phyloP scores from a whole-genome alignment of 2,113 vertebrate genomes.

The Gobius niger region DNA sequence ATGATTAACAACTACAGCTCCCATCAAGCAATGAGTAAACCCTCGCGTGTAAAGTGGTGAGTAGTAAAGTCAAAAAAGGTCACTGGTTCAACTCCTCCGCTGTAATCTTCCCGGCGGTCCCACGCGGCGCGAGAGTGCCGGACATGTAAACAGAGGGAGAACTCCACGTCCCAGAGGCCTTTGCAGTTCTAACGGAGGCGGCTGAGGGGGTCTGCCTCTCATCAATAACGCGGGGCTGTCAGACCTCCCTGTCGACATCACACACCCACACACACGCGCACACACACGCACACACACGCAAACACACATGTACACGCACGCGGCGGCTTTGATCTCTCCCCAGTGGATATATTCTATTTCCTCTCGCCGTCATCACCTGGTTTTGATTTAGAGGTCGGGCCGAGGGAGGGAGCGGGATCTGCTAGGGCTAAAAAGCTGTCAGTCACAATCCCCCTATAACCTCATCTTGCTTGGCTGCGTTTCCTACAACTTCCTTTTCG shows the following conservation, averaged over 20 bases:
- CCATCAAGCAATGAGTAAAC: not conserved
- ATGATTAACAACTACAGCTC: not conserved
- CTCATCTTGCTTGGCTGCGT: slow-evolving; percentile 14
- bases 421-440: slow-evolving; percentile 55
- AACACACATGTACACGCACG: not conserved
- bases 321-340: slow-evolving; percentile 55
- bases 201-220: slow-evolving; percentile 55
- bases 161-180: slow-evolving; percentile 61
- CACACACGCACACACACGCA: slow-evolving; percentile 26
- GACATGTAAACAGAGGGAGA: slow-evolving; percentile 40
- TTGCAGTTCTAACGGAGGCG: slow-evolving; percentile 28
- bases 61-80: not conserved
- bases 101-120: not conserved
- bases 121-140: not conserved
- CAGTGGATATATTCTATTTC: slow-evolving; percentile 64
- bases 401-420: slow-evolving; percentile 42
- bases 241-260: slow-evolving; percentile 59
- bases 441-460: slow-evolving; percentile 34
- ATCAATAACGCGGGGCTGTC: slow-evolving; percentile 70
- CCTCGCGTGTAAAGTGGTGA: not conserved
- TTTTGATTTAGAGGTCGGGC: slow-evolving; percentile 67
- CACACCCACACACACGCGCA: slow-evolving; percentile 23
- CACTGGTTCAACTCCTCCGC: slow-evolving; percentile 18
- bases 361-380: slow-evolving; percentile 67
- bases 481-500: slow-evolving; percentile 12